Conservation (phyloP, 2,113 vertebrate genomes). For the Spea multiplicata region DNA sequence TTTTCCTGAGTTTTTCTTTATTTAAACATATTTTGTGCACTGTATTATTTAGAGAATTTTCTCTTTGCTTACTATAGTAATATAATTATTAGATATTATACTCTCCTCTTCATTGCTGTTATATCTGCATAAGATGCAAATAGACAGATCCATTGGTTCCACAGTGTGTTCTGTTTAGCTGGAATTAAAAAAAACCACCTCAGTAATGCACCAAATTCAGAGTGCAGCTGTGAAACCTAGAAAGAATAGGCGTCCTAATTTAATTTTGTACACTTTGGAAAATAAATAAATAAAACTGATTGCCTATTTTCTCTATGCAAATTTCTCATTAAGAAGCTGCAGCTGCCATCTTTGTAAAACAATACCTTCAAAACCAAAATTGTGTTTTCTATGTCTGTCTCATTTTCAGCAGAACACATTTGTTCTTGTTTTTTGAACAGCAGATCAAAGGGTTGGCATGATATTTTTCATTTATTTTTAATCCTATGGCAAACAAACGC, state of each 20-base stretch:
- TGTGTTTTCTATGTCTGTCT: not conserved
- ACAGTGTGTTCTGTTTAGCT: not conserved
- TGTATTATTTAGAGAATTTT: no score
- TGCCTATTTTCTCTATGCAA: conserved; percentile 15
- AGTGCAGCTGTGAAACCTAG: conserved; percentile 3
- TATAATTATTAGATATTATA: no score
- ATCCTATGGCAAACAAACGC: not conserved
- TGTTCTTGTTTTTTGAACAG: not conserved
- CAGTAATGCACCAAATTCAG: not conserved
- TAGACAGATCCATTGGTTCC: not conserved
- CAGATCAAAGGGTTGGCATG: not conserved
- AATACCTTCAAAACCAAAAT: not conserved
- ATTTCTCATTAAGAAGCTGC: conserved; percentile 19
- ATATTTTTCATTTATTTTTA: not conserved
- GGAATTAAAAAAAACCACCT: not conserved
- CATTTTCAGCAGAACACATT: not conserved
- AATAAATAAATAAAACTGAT: conserved; percentile 12
- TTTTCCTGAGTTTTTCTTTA: no score
- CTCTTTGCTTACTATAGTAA: no score
- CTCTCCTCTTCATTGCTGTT: no score
- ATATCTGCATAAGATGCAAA: no score
- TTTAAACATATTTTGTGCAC: no score
- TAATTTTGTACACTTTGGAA: conserved; percentile 15
- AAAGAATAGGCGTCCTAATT: conserved; percentile 3
- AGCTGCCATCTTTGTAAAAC: conserved; percentile 7